Evolutionary conservation across 1,140 invertebrate species (phyloP), one percentile per base, ranked within the genome.

Genomic region (Listronotus bonariensis): DNA sequence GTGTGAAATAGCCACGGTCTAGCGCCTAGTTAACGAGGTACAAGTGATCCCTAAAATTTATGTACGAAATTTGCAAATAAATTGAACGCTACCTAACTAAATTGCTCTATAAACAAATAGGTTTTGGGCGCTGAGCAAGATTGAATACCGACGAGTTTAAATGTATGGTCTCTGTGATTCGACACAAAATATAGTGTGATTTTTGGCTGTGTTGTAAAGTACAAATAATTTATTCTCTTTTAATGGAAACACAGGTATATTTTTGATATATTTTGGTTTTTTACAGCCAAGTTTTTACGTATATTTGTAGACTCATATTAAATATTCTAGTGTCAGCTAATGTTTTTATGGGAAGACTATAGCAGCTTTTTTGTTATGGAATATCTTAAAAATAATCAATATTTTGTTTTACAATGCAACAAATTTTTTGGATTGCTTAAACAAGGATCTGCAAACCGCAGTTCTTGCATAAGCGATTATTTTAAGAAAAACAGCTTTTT

Each of bases 31-130:
- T 64, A 64, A 64, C 61, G 61, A 64, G 61, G 61, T 64, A 64
- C 61, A 64, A 64, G 61, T 64, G 61, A 64, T 64, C 52, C 54
- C 61, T 51, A 15, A 52, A 64, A 64, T 64, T 64, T 64, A 64
- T 64, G 61, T 57, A 64, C 41, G 61, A 64, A 64, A 64, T 64
- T 64, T 64, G 61, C 61, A 64, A 64, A 64, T 64, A 64, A 64
- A 64, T 64, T 64, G 61, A 57, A 64, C 61, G 40, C 61, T 57
- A 64, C 61, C 52, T 64, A 55, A 49, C 61, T 64, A 64, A 64
- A 64, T 64, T 64, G 61, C 61, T 64, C 61, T 57, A 64, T 64
- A 64, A 64, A 64, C 61, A 64, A 64, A 64, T 64, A 64, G 61
- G 61, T 64, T 64, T 56, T 38, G 60, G 60, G 48, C 32, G 46